phyloP scores from a whole-genome alignment of 2,113 vertebrate genomes.

The Rhinopomastus cyanomelas region DNA sequence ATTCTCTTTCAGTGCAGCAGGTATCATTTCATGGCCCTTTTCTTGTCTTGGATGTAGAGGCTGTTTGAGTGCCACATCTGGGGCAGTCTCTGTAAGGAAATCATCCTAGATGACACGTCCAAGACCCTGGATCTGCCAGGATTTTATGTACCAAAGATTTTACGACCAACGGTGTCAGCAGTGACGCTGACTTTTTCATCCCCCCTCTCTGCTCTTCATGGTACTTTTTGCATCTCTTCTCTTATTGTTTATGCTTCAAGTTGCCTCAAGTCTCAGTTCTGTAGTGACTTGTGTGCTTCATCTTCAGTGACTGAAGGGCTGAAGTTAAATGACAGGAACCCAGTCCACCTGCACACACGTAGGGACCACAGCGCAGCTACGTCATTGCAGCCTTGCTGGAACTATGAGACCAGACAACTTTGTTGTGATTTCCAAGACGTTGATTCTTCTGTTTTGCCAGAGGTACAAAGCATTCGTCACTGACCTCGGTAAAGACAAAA shows the following conservation, averaged over 20 bases:
- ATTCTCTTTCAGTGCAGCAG: not conserved
- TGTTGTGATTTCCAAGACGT: not conserved
- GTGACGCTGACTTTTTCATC: not conserved
- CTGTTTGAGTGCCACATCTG: not conserved
- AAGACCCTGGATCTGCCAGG: not conserved
- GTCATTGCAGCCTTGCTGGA: not conserved
- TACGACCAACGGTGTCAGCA: not conserved
- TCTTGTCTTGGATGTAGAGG: not conserved
- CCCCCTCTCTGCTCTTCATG: not conserved
- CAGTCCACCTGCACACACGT: not conserved
- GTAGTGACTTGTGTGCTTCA: not conserved
- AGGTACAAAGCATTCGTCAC: not conserved
- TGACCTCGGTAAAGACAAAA: not conserved
- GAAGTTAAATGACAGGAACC: not conserved
- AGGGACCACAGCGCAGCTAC: not conserved
- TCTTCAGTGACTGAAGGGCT: not conserved
- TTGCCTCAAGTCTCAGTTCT: not conserved
- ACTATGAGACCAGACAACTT: not conserved
- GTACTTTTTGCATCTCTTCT: not conserved
- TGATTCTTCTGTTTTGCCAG: not conserved
- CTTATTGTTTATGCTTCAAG: not conserved
- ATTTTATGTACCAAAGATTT: not conserved
- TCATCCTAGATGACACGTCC: not conserved
- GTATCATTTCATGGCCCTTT: not conserved
- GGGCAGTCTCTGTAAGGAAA: not conserved